A percentile compares a stretch with the other conserved stretches of the same genome.
Conservation (phyloP, 2,888 invertebrate species). For the Sinohyriopsis cumingii region DNA sequence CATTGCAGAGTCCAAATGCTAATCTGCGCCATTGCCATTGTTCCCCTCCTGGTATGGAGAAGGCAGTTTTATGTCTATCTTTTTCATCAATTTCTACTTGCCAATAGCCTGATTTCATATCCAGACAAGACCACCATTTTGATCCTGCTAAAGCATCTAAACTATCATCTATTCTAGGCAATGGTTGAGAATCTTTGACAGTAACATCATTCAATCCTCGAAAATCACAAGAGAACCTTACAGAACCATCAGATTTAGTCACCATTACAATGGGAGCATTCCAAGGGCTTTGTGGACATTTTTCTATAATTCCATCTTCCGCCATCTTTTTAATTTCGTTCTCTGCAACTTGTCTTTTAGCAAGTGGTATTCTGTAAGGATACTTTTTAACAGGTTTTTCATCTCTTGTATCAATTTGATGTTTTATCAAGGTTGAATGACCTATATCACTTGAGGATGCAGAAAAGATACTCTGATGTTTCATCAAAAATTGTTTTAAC, state of each 20-base stretch:
- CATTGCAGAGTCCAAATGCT: constrained; percentile 27
- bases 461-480: constrained; percentile 17
- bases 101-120: constrained; percentile 19
- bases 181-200: constrained; percentile 22
- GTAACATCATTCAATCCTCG: constrained; percentile 22
- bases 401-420: constrained; percentile 19
- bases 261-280: constrained; percentile 19
- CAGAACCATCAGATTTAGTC: constrained; percentile 27
- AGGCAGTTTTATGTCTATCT: constrained; percentile 19
- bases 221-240: constrained; percentile 23
- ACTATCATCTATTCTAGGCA: constrained; percentile 27
- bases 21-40: constrained; percentile 25
- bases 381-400: constrained; percentile 16
- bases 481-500: constrained; percentile 4
- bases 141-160: constrained; percentile 23
- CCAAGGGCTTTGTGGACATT: constrained; percentile 19
- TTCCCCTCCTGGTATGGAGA: constrained; percentile 16
- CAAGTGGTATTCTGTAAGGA: constrained; percentile 21
- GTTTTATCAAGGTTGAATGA: constrained; percentile 11
- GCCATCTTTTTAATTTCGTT: constrained; percentile 21
- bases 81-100: constrained; percentile 18
- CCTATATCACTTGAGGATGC: constrained; percentile 15
- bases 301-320: constrained; percentile 23
- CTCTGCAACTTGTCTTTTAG: constrained; percentile 21
- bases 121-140: constrained; percentile 24